Conservation (phyloP, 2,888 invertebrate genomes). For the Notodonta dromedarius region DNA sequence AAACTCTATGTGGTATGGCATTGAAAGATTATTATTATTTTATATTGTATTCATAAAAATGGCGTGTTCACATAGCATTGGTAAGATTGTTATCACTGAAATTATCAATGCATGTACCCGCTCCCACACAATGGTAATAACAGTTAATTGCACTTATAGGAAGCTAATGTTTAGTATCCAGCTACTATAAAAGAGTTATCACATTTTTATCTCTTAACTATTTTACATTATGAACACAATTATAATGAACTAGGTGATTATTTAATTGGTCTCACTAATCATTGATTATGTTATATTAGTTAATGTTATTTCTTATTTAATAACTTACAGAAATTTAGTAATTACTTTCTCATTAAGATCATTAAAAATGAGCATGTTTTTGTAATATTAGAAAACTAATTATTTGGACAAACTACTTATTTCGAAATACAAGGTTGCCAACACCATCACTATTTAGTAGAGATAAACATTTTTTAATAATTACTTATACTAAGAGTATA, state of each 20-base stretch:
- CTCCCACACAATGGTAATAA: background rate
- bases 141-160: background rate
- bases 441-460: background rate
- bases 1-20: background rate
- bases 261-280: too few relatives aligned
- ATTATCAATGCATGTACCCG: too few relatives aligned
- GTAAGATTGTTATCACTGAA: background rate
- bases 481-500: too few relatives aligned
- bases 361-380: background rate
- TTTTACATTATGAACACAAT: too few relatives aligned
- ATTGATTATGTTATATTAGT: too few relatives aligned
- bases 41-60: constrained; percentile 2
- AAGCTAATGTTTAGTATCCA: background rate
- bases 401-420: background rate
- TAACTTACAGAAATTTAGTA: too few relatives aligned
- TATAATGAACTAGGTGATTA: too few relatives aligned
- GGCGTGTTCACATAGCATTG: background rate
- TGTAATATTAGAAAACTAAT: background rate
- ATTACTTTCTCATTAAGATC: too few relatives aligned
- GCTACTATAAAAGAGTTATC: too few relatives aligned
- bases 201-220: too few relatives aligned
- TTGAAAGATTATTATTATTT: background rate
- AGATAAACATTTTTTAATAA: too few relatives aligned
- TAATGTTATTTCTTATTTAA: too few relatives aligned
- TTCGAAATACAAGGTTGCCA: background rate